Conservation (phyloP, 1,140 invertebrate species). For the Leptinotarsa undecemlineata region DNA sequence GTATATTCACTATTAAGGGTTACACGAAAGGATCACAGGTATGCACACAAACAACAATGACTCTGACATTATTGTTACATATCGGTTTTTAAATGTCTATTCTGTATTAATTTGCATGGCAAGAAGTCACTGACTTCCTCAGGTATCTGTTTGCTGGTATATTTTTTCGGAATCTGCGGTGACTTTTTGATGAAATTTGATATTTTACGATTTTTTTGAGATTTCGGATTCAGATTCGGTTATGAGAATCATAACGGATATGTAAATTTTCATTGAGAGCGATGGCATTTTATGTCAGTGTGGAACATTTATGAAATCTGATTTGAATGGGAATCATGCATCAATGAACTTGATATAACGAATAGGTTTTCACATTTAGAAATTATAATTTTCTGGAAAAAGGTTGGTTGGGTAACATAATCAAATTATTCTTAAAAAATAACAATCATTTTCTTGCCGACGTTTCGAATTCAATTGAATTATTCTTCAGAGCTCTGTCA, state of each 20-base stretch:
- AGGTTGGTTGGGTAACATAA: too few relatives aligned
- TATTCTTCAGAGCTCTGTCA: too few relatives aligned
- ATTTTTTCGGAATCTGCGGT: not conserved
- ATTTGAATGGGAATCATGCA: too few relatives aligned
- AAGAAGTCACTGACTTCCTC: slow-evolving; percentile 27
- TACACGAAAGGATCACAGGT: slow-evolving; percentile 21
- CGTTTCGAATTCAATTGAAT: too few relatives aligned
- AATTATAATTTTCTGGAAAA: too few relatives aligned
- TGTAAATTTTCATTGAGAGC: not conserved
- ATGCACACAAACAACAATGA: slow-evolving; percentile 28
- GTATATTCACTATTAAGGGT: slow-evolving; percentile 37
- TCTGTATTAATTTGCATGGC: slow-evolving; percentile 31
- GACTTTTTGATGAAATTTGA: slow-evolving; percentile 7
- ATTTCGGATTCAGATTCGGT: not conserved
- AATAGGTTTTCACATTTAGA: too few relatives aligned
- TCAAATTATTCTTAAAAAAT: too few relatives aligned
- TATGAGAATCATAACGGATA: slow-evolving; percentile 14
- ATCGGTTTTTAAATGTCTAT: slow-evolving; percentile 38
- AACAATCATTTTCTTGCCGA: too few relatives aligned
- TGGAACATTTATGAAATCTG: too few relatives aligned
- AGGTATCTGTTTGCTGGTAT: slow-evolving; percentile 11
- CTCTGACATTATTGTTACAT: slow-evolving; percentile 37
- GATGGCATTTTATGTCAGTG: too few relatives aligned
- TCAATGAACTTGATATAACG: too few relatives aligned
- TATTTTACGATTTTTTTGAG: slow-evolving; percentile 12